Evolutionary conservation across 2,113 vertebrate species (phyloP).

Genomic region (Gyps fulvus): DNA sequence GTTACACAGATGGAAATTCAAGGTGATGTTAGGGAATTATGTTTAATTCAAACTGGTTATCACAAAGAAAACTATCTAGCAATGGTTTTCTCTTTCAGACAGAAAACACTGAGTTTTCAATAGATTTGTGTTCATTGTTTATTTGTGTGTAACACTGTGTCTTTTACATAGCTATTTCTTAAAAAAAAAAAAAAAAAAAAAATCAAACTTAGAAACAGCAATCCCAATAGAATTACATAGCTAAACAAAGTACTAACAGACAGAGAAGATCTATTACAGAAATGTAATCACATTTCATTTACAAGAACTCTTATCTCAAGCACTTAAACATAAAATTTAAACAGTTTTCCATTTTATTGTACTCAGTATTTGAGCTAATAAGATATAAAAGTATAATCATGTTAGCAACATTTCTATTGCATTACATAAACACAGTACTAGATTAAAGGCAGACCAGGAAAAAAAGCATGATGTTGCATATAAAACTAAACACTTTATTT

Average conservation of each 20-base stretch:
- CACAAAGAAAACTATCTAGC: slow-evolving; percentile 59
- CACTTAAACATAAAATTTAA: slow-evolving; percentile 65
- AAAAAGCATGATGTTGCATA: background rate
- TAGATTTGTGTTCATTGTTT: slow-evolving; percentile 23
- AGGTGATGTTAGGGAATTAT: slow-evolving; percentile 78
- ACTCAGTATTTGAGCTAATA: slow-evolving; percentile 62
- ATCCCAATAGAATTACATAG: slow-evolving; percentile 55
- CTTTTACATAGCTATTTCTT: background rate
- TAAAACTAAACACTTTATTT: background rate
- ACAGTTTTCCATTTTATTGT: slow-evolving; percentile 66
- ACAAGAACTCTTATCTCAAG: slow-evolving; percentile 66
- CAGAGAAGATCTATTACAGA: slow-evolving; percentile 54
- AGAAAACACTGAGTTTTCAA: slow-evolving; percentile 29
- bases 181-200: background rate
- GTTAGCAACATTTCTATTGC: slow-evolving; percentile 61
- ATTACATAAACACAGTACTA: slow-evolving; percentile 29
- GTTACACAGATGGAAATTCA: slow-evolving; percentile 79
- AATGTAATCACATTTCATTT: slow-evolving; percentile 71
- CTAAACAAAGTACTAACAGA: slow-evolving; percentile 53
- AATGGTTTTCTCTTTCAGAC: background rate
- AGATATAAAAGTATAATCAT: slow-evolving; percentile 60
- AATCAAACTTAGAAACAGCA: background rate
- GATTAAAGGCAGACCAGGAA: slow-evolving; percentile 39
- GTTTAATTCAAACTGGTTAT: slow-evolving; percentile 69
- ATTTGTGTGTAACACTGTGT: background rate